A percentile compares a stretch with the other conserved stretches of the same genome.
Conservation (phyloP, 2,113 vertebrate species). For the Trematocara unimaculatum region DNA sequence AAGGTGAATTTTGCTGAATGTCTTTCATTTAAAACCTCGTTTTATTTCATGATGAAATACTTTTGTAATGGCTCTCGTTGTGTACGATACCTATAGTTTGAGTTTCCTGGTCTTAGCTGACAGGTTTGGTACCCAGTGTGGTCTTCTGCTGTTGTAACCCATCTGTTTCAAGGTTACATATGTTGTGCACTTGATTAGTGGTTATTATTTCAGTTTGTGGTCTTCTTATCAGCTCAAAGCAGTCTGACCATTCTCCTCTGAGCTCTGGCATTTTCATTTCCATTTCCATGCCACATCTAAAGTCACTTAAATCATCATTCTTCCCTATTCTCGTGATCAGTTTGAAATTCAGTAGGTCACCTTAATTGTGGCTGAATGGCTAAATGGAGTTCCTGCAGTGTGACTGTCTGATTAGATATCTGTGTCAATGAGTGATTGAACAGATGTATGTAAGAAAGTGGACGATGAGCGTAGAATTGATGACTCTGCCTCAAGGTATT, state of each 20-base stretch:
- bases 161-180: background rate
- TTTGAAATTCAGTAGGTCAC: background rate
- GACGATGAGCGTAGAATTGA: accelerated
- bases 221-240: background rate
- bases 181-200: background rate
- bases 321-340: accelerated
- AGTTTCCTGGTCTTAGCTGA: background rate
- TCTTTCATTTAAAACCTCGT: background rate
- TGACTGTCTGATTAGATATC: background rate
- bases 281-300: background rate
- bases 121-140: background rate
- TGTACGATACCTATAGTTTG: background rate
- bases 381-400: background rate
- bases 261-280: background rate
- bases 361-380: background rate
- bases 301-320: background rate
- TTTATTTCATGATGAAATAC: background rate
- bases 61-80: background rate
- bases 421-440: background rate
- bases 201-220: background rate
- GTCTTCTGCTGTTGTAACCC: background rate
- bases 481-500: background rate
- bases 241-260: background rate
- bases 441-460: background rate
- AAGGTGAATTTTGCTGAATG: background rate